These are phyloP conservation scores for Epinotia bilunana DNA, from an alignment of 2,888 invertebrate genomes.

Conservation along the genomic window DNA sequence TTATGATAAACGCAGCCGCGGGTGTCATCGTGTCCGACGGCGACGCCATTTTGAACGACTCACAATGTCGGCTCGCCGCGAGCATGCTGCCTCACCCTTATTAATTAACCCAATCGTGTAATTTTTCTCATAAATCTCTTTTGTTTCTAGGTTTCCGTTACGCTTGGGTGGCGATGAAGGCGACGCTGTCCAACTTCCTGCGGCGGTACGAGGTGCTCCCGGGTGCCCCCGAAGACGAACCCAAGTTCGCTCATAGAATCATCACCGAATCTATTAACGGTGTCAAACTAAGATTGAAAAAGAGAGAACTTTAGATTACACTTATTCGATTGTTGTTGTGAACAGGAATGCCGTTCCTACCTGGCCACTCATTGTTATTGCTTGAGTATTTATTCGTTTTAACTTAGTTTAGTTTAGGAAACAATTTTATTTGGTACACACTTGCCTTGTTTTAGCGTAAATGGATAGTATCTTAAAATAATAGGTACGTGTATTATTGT, in stretches of 20 bases:
- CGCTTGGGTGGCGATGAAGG: constrained; percentile 58
- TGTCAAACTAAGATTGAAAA: constrained; percentile 53
- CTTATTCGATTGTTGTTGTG: constrained; percentile 26
- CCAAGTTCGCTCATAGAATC: constrained; percentile 55
- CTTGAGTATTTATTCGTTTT: constrained; percentile 26
- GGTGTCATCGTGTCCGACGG: too few relatives aligned
- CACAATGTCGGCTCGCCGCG: too few relatives aligned
- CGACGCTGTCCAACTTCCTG: constrained; percentile 56
- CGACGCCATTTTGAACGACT: too few relatives aligned
- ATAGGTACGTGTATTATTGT: too few relatives aligned
- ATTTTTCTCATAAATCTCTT: background rate
- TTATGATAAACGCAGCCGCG: too few relatives aligned
- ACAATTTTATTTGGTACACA: background rate
- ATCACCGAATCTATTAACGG: constrained; percentile 59
- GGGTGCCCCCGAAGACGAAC: constrained; percentile 52
- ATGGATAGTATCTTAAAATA: background rate
- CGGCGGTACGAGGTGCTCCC: constrained; percentile 54
- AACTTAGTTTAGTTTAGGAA: constrained; percentile 11
- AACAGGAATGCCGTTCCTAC: constrained; percentile 5
- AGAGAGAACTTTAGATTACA: constrained; percentile 42
- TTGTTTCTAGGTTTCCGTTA: constrained; percentile 53
- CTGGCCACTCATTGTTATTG: constrained; percentile 22
- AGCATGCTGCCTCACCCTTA: too few relatives aligned
- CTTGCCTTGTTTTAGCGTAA: background rate
- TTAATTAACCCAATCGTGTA: background rate